Evolutionary conservation across 2,888 invertebrate genomes (phyloP), one percentile per base, ranked within the genome.

Genomic region (Napeogenes inachia): DNA sequence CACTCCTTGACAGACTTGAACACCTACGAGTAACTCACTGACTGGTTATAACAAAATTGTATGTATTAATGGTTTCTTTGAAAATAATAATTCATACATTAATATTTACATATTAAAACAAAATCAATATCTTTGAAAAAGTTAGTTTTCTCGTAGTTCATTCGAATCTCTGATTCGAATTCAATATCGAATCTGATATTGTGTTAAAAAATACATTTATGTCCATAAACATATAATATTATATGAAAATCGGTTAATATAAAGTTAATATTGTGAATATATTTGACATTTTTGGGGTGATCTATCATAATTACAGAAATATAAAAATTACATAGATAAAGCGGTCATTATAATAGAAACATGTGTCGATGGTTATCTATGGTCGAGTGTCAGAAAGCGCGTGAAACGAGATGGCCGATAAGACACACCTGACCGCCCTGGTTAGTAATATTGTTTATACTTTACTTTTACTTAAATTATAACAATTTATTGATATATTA

Each of bases 351-450:
- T 73, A 77, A 73, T 81, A 81, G 84, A 86, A 84, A 85, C 79
- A 81, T 86, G 87, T 87, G 79, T 76, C 57, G 32, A 54, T 12
- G 13, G 8, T 58, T 78, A 78, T 74, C 77, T 79, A 77, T 75
- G 78, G 74, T 84, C 81, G 75, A 81, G 84, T 84, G 86, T 85
- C 85, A 84, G 84, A 84, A 50, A 84, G 84, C 81, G 80, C 78
- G 80, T 82, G 78, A 79, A 85, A 81, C 82, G 82, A 79, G 88
- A 87, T 89, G 76, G 80, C 78, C 77, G 84, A 84, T 82, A 82
- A 61, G 59, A 59, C 84, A 85, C 82, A 79, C 82, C 82, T 50
- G 50, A 21, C 10, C 21, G 30, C 30, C 50, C 6, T 10, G 12
- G 6, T 30, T n/a, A 47, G n/a, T 47, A 47, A n/a, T n/a, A 47